A percentile compares a stretch with the other conserved stretches of the same genome.
Conservation (phyloP, 2,113 vertebrate species). For the Psilopogon haemacephalus region DNA sequence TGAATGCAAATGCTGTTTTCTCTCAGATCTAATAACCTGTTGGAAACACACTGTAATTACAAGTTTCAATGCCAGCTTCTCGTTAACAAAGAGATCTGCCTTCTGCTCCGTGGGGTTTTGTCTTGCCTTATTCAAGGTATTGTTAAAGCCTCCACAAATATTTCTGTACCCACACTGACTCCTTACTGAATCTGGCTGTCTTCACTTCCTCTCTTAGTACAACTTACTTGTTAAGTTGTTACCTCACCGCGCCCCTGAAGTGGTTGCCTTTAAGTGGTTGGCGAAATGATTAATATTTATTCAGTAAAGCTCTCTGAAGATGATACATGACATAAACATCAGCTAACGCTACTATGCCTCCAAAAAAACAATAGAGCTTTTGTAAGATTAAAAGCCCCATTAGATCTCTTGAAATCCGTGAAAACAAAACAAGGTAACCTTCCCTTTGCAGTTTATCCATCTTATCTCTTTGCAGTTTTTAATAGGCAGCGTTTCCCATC, state of each 20-base stretch:
- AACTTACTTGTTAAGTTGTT: conserved; percentile 21
- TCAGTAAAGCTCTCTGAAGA: conserved; percentile 40
- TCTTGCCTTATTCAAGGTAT: conserved; percentile 15
- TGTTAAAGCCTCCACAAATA: conserved; percentile 42
- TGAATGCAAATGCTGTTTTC: not conserved
- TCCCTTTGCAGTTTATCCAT: not conserved
- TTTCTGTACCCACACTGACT: not conserved
- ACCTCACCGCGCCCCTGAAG: not conserved
- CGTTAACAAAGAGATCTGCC: not conserved
- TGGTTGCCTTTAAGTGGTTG: conserved; percentile 39
- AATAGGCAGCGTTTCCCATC: conserved; percentile 15
- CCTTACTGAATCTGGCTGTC: conserved; percentile 27
- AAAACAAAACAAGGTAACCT: not conserved
- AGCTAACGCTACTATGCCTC: not conserved
- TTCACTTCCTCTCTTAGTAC: conserved; percentile 10
- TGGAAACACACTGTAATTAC: conserved; percentile 3
- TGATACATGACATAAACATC: conserved; percentile 26
- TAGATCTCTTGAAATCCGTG: conserved; percentile 2
- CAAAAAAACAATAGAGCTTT: not conserved
- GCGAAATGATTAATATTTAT: conserved; percentile 49
- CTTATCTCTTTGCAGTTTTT: conserved; percentile 37
- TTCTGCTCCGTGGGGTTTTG: not conserved
- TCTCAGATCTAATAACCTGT: conserved; percentile 3
- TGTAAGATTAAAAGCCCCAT: not conserved
- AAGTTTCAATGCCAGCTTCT: conserved; percentile 7